Conservation (phyloP, 2,797 vertebrate genomes). For the Alectoris magna region DNA sequence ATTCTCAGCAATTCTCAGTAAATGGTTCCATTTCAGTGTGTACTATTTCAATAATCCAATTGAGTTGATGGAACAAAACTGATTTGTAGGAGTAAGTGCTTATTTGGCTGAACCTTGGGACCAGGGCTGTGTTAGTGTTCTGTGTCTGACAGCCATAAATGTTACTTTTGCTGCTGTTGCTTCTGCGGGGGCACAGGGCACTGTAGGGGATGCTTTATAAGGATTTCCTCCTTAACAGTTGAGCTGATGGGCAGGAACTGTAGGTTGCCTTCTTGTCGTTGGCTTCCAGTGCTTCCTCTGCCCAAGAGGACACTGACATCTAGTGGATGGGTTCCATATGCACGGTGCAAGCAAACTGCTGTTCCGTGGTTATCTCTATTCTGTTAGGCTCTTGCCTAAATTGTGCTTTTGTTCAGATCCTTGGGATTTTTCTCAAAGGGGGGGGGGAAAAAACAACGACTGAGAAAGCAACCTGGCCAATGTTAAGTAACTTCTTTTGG, state of each 20-base stretch:
- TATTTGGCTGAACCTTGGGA: neutral
- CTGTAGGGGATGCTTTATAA: neutral
- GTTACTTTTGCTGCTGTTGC: neutral
- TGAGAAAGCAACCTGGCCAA: too few species aligned
- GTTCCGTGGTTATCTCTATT: neutral
- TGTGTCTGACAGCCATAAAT: neutral
- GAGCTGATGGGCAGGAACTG: neutral
- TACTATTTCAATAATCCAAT: neutral
- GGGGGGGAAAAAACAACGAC: too few species aligned
- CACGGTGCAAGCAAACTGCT: neutral
- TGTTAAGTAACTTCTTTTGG: neutral
- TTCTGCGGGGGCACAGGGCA: neutral
- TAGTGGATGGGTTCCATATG: slow-evolving; percentile 55
- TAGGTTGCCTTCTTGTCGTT: fast-evolving
- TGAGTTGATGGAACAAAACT: neutral
- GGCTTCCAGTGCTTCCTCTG: neutral
- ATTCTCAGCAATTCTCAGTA: neutral
- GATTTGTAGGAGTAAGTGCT: neutral
- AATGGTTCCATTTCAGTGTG: neutral
- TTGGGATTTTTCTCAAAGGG: neutral
- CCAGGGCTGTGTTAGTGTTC: neutral
- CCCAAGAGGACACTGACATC: slow-evolving; percentile 65
- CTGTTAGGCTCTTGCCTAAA: neutral
- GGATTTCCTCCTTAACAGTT: neutral
- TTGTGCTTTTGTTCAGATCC: neutral